These are phyloP conservation scores for Drosophila paulistorum DNA, from an alignment of 1,140 invertebrate genomes.

Conservation along the genomic window DNA sequence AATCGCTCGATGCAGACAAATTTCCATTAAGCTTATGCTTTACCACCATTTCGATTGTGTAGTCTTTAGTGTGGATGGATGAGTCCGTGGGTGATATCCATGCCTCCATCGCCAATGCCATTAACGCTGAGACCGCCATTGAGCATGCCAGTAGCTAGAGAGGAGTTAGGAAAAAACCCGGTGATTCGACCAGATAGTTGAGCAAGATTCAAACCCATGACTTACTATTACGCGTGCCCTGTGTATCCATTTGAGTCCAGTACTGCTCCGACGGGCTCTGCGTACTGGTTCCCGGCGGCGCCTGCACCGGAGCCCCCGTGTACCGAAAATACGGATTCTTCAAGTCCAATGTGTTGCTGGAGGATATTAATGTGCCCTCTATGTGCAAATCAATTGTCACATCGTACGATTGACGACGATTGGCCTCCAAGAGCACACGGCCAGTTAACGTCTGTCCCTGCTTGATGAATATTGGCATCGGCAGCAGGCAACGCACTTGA, in stretches of 20 bases:
- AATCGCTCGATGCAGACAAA: not conserved
- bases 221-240: constrained; percentile 78
- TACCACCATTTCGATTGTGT: not conserved
- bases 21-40: not conserved
- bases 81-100: constrained; percentile 85
- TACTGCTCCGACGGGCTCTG: constrained; percentile 96
- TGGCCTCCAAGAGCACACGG: constrained; percentile 94
- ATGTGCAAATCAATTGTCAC: constrained; percentile 97
- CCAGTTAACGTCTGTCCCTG: constrained; percentile 96
- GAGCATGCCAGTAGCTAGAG: constrained; percentile 89
- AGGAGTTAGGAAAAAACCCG: constrained; percentile 26
- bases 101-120: constrained; percentile 89
- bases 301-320: constrained; percentile 93
- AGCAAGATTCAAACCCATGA: not conserved
- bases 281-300: constrained; percentile 94
- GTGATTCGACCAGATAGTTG: constrained; percentile 11
- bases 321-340: constrained; percentile 99
- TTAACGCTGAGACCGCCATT: constrained; percentile 91
- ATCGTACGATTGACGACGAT: constrained; percentile 99
- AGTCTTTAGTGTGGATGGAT: constrained; percentile 67
- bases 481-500: constrained; percentile 97
- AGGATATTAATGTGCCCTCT: constrained; percentile 92
- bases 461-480: constrained; percentile 97
- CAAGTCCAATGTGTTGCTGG: constrained; percentile 96
- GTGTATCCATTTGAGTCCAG: constrained; percentile 93